Evolutionary conservation across 2,888 invertebrate genomes (phyloP).

Genomic region (Cephalotes varians): DNA sequence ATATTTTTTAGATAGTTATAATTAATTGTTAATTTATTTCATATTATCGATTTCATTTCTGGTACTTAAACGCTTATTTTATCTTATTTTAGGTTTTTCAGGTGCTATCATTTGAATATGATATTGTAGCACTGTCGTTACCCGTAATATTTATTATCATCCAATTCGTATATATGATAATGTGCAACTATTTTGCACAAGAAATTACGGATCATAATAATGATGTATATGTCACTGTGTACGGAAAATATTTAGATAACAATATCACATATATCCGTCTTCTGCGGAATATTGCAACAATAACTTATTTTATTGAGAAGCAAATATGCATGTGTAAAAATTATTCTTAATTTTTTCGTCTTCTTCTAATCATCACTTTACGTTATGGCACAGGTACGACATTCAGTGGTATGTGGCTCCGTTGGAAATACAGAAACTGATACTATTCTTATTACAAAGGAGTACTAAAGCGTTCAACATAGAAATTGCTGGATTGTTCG

Average conservation of each 20-base stretch:
- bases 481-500: neutral
- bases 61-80: neutral
- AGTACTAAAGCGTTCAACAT: neutral
- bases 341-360: neutral
- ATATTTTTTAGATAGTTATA: neutral
- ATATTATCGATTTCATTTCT: neutral
- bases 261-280: neutral
- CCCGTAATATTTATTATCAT: neutral
- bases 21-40: neutral
- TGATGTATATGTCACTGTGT: neutral
- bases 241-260: neutral
- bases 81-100: conserved; percentile 11
- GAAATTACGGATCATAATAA: neutral
- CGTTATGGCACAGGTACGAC: neutral
- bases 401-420: conserved; percentile 1
- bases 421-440: conserved; percentile 1
- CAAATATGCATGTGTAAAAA: neutral
- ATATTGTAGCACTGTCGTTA: neutral
- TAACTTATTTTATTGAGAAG: neutral
- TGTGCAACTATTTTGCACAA: neutral
- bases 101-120: neutral
- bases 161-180: neutral
- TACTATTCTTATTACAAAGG: conserved; percentile 16
- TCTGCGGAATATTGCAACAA: neutral
- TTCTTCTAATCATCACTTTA: neutral